A percentile compares a stretch with the other conserved stretches of the same genome.
These are phyloP conservation scores for Laothoe populi DNA, from an alignment of 2,888 invertebrate genomes.

Conservation along the genomic window DNA sequence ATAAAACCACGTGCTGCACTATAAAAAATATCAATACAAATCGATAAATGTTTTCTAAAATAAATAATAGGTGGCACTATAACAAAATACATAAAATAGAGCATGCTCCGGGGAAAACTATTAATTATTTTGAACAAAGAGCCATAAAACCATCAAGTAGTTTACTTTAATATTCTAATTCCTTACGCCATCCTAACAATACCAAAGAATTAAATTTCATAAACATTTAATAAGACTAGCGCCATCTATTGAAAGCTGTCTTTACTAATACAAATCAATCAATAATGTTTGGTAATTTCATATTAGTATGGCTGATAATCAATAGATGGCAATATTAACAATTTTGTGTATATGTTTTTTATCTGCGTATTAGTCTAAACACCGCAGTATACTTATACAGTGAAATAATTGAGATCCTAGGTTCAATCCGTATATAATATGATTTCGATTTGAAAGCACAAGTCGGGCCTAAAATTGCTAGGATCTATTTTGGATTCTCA, in stretches of 20 bases:
- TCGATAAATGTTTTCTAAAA: background rate
- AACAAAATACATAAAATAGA: background rate
- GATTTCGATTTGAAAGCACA: too few species aligned
- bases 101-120: too few species aligned
- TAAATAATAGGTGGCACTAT: background rate
- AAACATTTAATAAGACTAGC: background rate
- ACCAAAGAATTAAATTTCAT: too few species aligned
- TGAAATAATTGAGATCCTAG: too few species aligned
- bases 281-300: background rate
- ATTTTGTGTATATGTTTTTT: slow-evolving; percentile 1
- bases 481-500: too few species aligned
- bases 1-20: background rate
- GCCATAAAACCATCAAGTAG: too few species aligned
- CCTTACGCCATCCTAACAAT: too few species aligned
- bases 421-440: too few species aligned
- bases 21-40: background rate
- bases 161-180: too few species aligned
- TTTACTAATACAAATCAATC: background rate
- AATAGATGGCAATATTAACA: slow-evolving; percentile 9
- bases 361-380: background rate
- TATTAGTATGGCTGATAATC: background rate
- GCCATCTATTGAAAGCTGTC: slow-evolving; percentile 30
- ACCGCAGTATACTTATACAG: too few species aligned
- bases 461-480: too few species aligned
- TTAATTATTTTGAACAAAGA: too few species aligned